phyloP scores from a whole-genome alignment of 2,888 invertebrate genomes.

The Lasioglossum malachurum region DNA sequence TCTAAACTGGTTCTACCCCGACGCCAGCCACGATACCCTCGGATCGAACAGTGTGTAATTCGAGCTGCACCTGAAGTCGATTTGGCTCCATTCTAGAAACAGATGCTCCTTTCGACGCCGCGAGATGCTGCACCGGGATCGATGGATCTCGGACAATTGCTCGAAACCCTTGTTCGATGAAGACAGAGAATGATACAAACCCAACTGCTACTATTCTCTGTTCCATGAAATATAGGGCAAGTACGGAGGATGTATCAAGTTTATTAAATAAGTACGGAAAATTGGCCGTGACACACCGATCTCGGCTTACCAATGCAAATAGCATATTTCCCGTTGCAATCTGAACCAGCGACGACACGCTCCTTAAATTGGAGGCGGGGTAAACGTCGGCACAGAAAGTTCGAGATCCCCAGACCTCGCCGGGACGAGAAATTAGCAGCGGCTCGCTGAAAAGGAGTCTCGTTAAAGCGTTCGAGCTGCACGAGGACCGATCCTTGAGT shows the following conservation, averaged over 20 bases:
- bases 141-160: slow-evolving; percentile 9
- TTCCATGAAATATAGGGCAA: background rate
- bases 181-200: background rate
- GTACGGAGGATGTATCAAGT: background rate
- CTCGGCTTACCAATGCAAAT: background rate
- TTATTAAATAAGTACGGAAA: background rate
- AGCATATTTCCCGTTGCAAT: background rate
- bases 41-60: slow-evolving; percentile 65
- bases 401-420: background rate
- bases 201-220: background rate
- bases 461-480: slow-evolving; percentile 40
- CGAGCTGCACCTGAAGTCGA: slow-evolving; percentile 53
- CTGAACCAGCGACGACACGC: background rate
- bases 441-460: slow-evolving; percentile 26
- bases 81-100: slow-evolving; percentile 28
- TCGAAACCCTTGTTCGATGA: background rate
- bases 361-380: background rate
- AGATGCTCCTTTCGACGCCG: background rate
- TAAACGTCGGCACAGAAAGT: background rate
- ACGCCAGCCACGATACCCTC: slow-evolving; percentile 54
- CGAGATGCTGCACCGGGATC: background rate
- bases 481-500: slow-evolving; percentile 53
- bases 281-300: background rate
- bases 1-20: slow-evolving; percentile 53
- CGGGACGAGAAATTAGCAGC: slow-evolving; percentile 11